Evolutionary conservation across 2,797 vertebrate species (phyloP).

Genomic region (Aplochiton taeniatus): DNA sequence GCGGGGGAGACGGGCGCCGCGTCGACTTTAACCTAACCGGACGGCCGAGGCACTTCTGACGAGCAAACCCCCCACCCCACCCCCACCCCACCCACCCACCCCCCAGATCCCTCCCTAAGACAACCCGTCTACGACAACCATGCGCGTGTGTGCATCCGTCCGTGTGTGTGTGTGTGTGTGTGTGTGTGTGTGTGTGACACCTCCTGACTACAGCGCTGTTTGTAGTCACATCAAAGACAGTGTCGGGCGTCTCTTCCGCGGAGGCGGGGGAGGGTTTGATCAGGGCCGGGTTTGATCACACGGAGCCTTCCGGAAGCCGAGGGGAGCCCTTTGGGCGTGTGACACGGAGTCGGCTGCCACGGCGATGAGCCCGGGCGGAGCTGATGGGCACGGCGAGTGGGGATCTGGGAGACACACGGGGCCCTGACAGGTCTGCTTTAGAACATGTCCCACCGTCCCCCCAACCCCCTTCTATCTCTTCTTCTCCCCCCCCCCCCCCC

Average conservation of each 20-base stretch:
- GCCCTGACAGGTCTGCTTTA: conserved; percentile 60
- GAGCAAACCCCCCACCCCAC: too few relatives aligned
- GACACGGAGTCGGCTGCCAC: conserved; percentile 68
- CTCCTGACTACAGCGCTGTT: conserved; percentile 66
- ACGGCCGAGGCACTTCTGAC: too few relatives aligned
- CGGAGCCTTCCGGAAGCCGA: conserved; percentile 48
- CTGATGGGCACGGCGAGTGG: conserved; percentile 60
- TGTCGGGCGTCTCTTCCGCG: conserved; percentile 55
- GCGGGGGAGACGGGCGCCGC: conserved; percentile 3
- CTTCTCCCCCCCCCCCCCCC: conserved; percentile 24
- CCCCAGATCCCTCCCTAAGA: conserved; percentile 53
- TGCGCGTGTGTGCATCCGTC: conserved; percentile 50
- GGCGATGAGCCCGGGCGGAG: conserved; percentile 57
- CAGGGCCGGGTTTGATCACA: conserved; percentile 78
- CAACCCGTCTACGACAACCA: conserved; percentile 38
- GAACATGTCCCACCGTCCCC: background rate
- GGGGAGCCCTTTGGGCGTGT: conserved; percentile 71
- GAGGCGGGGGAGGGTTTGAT: conserved; percentile 75
- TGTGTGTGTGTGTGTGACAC: conserved; percentile 56
- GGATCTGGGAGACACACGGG: conserved; percentile 56
- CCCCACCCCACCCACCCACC: background rate
- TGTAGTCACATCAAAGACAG: conserved; percentile 80
- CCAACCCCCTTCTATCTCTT: conserved; percentile 15
- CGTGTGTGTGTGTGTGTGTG: conserved; percentile 41
- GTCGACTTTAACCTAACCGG: conserved; percentile 29